phyloP scores from a whole-genome alignment of 2,113 vertebrate species.

The Ophthalmolycus amberensis region DNA sequence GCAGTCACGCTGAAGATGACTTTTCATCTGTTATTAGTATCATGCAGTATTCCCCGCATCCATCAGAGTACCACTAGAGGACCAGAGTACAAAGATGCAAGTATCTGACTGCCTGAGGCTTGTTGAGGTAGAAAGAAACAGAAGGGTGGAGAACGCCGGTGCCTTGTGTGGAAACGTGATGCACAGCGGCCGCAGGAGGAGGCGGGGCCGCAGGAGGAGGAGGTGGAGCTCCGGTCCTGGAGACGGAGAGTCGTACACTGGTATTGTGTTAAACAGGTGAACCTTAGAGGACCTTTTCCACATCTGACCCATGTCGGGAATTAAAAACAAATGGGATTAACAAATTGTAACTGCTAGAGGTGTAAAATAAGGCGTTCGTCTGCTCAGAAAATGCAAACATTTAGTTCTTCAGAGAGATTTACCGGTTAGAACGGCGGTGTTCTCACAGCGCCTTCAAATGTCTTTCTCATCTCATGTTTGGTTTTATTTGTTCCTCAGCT shows the following conservation, averaged over 20 bases:
- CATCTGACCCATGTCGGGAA: no score
- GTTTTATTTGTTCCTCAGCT: neutral
- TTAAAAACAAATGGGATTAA: no score
- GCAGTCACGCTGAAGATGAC: neutral
- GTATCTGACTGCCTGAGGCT: conserved; percentile 2
- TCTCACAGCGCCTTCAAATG: conserved; percentile 33
- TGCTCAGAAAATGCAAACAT: no score
- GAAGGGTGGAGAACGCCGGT: conserved; percentile 2
- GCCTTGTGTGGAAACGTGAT: conserved; percentile 51
- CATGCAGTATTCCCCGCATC: neutral
- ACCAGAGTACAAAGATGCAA: neutral
- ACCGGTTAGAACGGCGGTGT: neutral
- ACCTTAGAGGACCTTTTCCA: no score
- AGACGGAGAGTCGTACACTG: conserved; percentile 45
- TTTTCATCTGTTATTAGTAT: neutral
- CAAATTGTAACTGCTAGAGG: no score
- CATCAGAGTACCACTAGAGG: no score
- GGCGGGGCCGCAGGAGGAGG: neutral
- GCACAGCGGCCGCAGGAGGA: conserved; percentile 16
- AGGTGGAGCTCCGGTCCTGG: neutral
- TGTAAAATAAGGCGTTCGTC: no score
- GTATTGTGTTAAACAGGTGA: conserved; percentile 12
- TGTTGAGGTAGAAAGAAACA: neutral
- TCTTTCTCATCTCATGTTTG: conserved; percentile 11
- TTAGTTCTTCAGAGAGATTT: neutral